A percentile compares a stretch with the other conserved stretches of the same genome.
These are phyloP conservation scores for Armadillidium nasatum DNA, from an alignment of 1,140 invertebrate genomes.

Conservation along the genomic window DNA sequence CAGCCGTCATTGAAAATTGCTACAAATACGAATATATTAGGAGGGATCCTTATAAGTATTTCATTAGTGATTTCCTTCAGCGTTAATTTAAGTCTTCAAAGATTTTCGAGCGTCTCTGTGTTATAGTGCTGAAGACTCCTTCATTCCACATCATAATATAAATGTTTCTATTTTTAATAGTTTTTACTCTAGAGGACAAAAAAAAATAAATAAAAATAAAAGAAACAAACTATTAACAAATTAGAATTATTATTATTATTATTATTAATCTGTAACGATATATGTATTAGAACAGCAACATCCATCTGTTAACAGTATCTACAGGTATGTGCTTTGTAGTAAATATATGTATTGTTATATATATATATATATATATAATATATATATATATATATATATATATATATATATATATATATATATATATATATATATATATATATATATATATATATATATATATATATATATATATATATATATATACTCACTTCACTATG, in stretches of 20 bases:
- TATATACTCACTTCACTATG: background rate
- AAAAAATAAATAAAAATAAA: too few species aligned
- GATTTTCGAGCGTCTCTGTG: too few species aligned
- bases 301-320: background rate
- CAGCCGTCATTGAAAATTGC: background rate
- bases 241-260: conserved; percentile 7
- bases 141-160: background rate
- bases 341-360: background rate
- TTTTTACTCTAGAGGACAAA: background rate
- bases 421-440: background rate
- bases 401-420: conserved; percentile 15
- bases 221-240: background rate
- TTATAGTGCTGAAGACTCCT: background rate
- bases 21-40: background rate
- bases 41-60: background rate
- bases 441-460: background rate
- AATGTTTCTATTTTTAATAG: background rate
- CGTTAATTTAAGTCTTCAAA: too few species aligned
- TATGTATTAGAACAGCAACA: background rate
- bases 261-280: background rate
- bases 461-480: background rate
- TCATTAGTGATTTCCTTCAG: background rate
- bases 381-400: conserved; percentile 9
- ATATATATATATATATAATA: background rate
- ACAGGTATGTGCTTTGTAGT: background rate